These are phyloP conservation scores for Cactoblastis cactorum DNA, from an alignment of 2,888 invertebrate species.

Conservation along the genomic window DNA sequence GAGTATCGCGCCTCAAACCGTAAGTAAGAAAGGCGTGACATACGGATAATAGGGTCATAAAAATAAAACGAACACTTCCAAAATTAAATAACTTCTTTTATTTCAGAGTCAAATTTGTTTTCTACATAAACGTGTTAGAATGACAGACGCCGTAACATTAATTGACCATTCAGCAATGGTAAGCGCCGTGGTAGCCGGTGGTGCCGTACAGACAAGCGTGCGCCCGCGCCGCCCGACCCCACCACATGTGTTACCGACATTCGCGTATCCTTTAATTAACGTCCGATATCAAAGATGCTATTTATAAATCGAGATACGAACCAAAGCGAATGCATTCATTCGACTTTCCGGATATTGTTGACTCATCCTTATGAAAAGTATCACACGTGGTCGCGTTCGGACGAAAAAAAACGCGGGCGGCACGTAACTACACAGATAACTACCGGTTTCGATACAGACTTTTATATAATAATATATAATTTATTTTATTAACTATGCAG, in stretches of 20 bases:
- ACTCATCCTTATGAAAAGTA: not conserved
- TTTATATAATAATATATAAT: constrained; percentile 63
- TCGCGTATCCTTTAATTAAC: constrained; percentile 40
- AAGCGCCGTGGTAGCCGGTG: constrained; percentile 55
- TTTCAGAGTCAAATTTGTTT: constrained; percentile 79
- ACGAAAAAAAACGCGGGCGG: constrained; percentile 28
- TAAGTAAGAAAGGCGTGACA: too few relatives aligned
- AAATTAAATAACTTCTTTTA: constrained; percentile 80
- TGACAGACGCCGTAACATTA: constrained; percentile 71
- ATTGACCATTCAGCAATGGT: constrained; percentile 70
- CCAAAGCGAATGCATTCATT: constrained; percentile 10
- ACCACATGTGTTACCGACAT: constrained; percentile 24
- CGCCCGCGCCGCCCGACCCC: too few relatives aligned
- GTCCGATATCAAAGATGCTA: constrained; percentile 40
- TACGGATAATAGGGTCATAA: not conserved
- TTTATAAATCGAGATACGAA: constrained; percentile 46
- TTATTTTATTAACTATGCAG: constrained; percentile 70
- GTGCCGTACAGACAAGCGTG: too few relatives aligned
- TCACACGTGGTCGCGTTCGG: not conserved
- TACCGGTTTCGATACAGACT: constrained; percentile 59
- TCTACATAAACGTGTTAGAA: constrained; percentile 78
- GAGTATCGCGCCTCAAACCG: too few relatives aligned
- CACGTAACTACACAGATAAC: constrained; percentile 43
- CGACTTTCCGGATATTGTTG: not conserved
- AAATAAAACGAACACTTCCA: constrained; percentile 71